These are phyloP conservation scores for Prunella fulvescens DNA, from an alignment of 2,113 vertebrate genomes.

Conservation along the genomic window DNA sequence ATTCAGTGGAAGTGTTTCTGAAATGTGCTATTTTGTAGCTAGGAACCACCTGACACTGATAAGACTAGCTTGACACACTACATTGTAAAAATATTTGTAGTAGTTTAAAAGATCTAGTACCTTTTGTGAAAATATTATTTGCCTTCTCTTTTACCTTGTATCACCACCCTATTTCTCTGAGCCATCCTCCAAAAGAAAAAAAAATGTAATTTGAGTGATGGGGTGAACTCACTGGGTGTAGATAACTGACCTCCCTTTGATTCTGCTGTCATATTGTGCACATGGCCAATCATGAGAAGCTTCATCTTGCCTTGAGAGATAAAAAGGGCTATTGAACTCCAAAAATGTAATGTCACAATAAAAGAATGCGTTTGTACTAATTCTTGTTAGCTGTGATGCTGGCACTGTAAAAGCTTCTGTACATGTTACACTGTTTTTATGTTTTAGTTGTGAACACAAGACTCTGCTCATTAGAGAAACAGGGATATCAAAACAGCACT, in stretches of 20 bases:
- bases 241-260: slow-evolving; percentile 2
- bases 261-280: slow-evolving; percentile 1
- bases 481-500: neutral
- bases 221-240: neutral
- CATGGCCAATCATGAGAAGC: slow-evolving; percentile 39
- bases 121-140: neutral
- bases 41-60: neutral
- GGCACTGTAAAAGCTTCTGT: neutral
- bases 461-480: neutral
- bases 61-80: fast-evolving
- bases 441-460: neutral
- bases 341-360: slow-evolving; percentile 34
- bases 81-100: neutral
- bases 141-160: neutral
- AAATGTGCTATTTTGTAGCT: neutral
- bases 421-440: neutral
- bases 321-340: slow-evolving; percentile 44
- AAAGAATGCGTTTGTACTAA: slow-evolving; percentile 37
- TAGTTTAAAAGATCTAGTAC: neutral
- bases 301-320: slow-evolving; percentile 17
- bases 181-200: neutral
- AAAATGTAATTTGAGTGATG: neutral
- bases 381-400: neutral
- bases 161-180: neutral
- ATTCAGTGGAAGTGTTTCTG: neutral